Evolutionary conservation across 2,797 vertebrate genomes (phyloP).

Genomic region (Protonibea diacanthus): DNA sequence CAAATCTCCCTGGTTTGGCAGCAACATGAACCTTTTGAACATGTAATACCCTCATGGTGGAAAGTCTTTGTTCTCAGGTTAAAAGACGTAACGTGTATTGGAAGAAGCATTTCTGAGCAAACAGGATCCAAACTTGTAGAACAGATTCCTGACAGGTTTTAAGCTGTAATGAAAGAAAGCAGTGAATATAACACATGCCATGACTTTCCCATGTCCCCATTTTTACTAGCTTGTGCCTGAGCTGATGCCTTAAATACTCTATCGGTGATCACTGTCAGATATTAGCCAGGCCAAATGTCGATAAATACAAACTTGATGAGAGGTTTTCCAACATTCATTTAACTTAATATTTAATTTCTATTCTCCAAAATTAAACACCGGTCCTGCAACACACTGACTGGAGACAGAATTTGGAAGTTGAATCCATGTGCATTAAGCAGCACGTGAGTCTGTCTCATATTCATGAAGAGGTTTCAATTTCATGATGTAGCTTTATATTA

Average conservation of each 20-base stretch:
- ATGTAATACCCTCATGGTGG: not conserved
- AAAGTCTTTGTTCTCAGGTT: not conserved
- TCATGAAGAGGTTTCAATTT: constrained; percentile 47
- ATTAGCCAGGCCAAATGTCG: not conserved
- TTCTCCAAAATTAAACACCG: not conserved
- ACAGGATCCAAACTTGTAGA: not conserved
- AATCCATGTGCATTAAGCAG: constrained; percentile 35
- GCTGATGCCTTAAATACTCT: not conserved
- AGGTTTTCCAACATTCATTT: not conserved
- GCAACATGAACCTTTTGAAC: constrained; percentile 15
- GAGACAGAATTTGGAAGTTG: constrained; percentile 14
- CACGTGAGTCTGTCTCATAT: constrained; percentile 34
- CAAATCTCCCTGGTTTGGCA: not conserved
- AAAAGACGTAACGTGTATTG: not conserved
- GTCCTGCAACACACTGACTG: not conserved
- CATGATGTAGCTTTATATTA: constrained; percentile 62
- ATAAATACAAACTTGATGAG: too few species aligned
- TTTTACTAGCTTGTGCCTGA: not conserved
- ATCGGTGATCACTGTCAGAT: not conserved
- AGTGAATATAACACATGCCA: not conserved
- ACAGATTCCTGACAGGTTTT: not conserved
- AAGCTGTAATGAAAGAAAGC: not conserved
- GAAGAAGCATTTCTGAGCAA: not conserved
- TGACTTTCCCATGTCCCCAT: too few species aligned
- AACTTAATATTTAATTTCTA: not conserved